phyloP scores from a whole-genome alignment of 1,140 invertebrate species.

The Macrotrachela quadricornifera region DNA sequence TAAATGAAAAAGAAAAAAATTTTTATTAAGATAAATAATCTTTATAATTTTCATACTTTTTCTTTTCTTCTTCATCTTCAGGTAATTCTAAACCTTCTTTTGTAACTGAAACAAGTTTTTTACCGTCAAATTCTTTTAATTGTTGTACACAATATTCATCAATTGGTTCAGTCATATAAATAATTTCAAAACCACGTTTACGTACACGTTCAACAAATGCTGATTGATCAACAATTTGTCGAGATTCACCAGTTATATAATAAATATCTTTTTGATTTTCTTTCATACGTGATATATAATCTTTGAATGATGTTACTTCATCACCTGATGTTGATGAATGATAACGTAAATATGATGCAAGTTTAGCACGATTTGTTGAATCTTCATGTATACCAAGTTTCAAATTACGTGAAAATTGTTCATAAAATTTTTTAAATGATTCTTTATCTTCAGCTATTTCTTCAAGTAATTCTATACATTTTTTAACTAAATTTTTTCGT shows the following conservation, averaged over 20 bases:
- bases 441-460: slow-evolving; percentile 86
- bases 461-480: slow-evolving; percentile 83
- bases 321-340: slow-evolving; percentile 80
- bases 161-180: slow-evolving; percentile 96
- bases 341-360: slow-evolving; percentile 73
- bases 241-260: slow-evolving; percentile 88
- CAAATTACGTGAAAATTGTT: slow-evolving; percentile 89
- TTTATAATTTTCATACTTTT: too few species aligned
- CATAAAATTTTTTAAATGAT: slow-evolving; percentile 94
- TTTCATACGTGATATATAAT: slow-evolving; percentile 92
- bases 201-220: slow-evolving; percentile 89
- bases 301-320: slow-evolving; percentile 69
- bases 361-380: slow-evolving; percentile 69
- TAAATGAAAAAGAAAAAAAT: too few species aligned
- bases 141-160: slow-evolving; percentile 97
- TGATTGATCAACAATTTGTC: slow-evolving; percentile 81
- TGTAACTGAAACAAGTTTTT: slow-evolving; percentile 78
- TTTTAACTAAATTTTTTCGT: slow-evolving; percentile 92
- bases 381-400: slow-evolving; percentile 97
- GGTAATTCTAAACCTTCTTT: slow-evolving; percentile 91
- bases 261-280: slow-evolving; percentile 92
- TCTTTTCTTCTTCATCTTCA: slow-evolving; percentile 66
- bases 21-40: too few species aligned
- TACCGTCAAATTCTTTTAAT: slow-evolving; percentile 89
- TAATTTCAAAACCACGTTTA: slow-evolving; percentile 85